Evolutionary conservation across 2,113 vertebrate species (phyloP).

Genomic region (Sitta europaea): DNA sequence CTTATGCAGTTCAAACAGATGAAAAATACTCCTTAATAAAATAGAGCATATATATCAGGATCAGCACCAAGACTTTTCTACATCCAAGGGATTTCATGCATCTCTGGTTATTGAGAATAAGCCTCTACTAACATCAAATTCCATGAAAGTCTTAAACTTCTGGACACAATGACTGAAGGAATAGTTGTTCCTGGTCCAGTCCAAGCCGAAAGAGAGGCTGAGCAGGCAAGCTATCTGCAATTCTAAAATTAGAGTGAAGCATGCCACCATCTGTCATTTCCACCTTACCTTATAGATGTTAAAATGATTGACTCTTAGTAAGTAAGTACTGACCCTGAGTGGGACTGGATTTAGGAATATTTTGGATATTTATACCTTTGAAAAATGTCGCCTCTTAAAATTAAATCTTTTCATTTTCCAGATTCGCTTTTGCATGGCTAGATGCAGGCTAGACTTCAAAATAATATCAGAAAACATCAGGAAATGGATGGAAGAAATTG

Average conservation of each 20-base stretch:
- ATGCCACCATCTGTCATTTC: slow-evolving; percentile 9
- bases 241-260: slow-evolving; percentile 16
- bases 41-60: neutral
- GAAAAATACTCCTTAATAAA: slow-evolving; percentile 28
- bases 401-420: neutral
- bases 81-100: neutral
- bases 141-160: neutral
- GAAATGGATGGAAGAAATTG: neutral
- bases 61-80: slow-evolving; percentile 2
- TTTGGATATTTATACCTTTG: neutral
- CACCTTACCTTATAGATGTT: neutral
- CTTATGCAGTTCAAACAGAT: slow-evolving; percentile 41
- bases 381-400: neutral
- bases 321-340: neutral
- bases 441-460: neutral
- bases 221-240: neutral
- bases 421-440: neutral
- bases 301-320: neutral
- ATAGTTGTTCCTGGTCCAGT: neutral
- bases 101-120: neutral
- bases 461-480: neutral
- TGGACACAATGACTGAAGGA: neutral
- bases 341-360: neutral
- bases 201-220: neutral
- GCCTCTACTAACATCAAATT: neutral